phyloP scores from a whole-genome alignment of 2,797 vertebrate species.

The Cuculus canorus region DNA sequence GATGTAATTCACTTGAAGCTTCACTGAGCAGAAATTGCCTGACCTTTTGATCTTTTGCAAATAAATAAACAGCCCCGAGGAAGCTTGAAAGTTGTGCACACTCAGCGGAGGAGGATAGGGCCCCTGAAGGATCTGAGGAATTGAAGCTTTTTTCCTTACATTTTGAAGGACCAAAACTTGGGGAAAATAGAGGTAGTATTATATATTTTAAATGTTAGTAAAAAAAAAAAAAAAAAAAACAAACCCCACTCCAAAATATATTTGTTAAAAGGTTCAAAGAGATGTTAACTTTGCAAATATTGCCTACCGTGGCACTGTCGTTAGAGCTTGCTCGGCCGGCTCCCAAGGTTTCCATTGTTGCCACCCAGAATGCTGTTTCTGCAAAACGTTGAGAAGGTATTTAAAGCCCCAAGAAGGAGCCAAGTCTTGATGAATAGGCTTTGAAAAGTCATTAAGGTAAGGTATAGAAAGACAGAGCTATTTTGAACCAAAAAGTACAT shows the following conservation, averaged over 20 bases:
- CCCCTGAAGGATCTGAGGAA: neutral
- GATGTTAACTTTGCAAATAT: neutral
- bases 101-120: neutral
- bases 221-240: no score
- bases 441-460: neutral
- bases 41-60: slow-evolving; percentile 42
- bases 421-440: neutral
- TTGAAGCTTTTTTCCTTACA: neutral
- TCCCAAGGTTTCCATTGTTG: no score
- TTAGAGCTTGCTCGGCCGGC: neutral
- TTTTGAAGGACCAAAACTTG: neutral
- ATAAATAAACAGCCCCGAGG: neutral
- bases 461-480: neutral
- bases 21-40: neutral
- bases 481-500: neutral
- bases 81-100: neutral
- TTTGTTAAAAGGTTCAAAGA: neutral
- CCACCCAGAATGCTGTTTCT: neutral
- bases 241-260: accelerated
- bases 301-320: neutral
- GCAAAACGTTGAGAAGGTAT: neutral
- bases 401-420: neutral
- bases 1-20: slow-evolving; percentile 23
- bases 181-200: neutral
- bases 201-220: neutral